Percentiles rank a stretch among this genome's conserved stretches.
Conservation (phyloP, 2,113 vertebrate species). For the Carlito syrichta region DNA sequence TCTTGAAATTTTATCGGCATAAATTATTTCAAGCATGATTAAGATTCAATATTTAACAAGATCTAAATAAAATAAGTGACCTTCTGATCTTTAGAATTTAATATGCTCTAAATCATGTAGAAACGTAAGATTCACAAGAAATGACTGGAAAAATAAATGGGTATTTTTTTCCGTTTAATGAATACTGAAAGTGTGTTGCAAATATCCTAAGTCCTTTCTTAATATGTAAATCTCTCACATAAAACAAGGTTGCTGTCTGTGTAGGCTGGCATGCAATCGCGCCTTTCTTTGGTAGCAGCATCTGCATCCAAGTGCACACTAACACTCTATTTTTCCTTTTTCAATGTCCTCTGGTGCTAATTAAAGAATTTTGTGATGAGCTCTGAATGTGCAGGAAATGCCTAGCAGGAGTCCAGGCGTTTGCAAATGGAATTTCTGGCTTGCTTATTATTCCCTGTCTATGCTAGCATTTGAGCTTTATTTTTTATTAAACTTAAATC, state of each 20-base stretch:
- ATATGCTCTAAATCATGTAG: background rate
- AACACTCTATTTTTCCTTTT: conserved; percentile 67
- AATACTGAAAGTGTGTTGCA: conserved; percentile 42
- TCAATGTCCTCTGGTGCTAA: conserved; percentile 75
- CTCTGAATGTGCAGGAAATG: conserved; percentile 77
- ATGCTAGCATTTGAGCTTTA: conserved; percentile 58
- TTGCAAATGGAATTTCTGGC: conserved; percentile 73
- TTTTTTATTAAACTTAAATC: conserved; percentile 64
- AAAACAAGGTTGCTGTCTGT: conserved; percentile 41
- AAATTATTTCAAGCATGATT: background rate
- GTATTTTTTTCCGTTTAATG: background rate
- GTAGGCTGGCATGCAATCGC: conserved; percentile 55
- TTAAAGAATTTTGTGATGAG: conserved; percentile 75
- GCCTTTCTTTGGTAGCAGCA: conserved; percentile 63
- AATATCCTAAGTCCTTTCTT: conserved; percentile 49
- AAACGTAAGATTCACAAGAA: conserved; percentile 1
- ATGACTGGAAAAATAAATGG: background rate
- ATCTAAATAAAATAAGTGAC: background rate
- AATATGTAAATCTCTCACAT: conserved; percentile 50
- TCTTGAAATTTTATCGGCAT: background rate
- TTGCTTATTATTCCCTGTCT: conserved; percentile 59
- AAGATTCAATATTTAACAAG: background rate
- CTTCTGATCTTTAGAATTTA: background rate
- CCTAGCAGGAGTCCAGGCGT: conserved; percentile 49
- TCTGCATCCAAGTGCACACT: conserved; percentile 72